phyloP scores from a whole-genome alignment of 30 jellyfish, hydroid and myxozoan genomes.

The Aurelia aurita region DNA sequence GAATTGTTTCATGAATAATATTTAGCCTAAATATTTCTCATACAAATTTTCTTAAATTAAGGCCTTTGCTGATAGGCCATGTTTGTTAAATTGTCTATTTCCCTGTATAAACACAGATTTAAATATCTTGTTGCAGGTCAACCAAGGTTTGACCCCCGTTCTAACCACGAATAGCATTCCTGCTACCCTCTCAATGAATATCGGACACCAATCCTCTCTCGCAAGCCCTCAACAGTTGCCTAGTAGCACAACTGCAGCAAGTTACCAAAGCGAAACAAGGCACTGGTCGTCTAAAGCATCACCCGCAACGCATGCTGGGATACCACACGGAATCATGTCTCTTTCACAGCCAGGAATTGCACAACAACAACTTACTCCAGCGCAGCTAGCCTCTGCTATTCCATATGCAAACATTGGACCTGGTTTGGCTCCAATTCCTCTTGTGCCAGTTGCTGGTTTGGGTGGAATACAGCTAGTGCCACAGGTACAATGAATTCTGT shows the following conservation, averaged over 20 bases:
- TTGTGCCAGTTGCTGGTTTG: constrained; percentile 65
- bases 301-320: background rate
- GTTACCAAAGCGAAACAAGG: constrained; percentile 25
- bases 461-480: constrained; percentile 74
- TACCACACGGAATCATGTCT: constrained; percentile 6
- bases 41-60: no score
- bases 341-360: background rate
- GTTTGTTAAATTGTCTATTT: no score
- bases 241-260: constrained; percentile 49
- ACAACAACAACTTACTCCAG: constrained; percentile 30
- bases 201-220: no score
- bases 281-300: background rate
- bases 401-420: constrained; percentile 58
- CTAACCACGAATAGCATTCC: constrained; percentile 48
- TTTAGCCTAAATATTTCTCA: no score
- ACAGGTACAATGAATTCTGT: constrained; percentile 19
- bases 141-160: constrained; percentile 35
- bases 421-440: constrained; percentile 62
- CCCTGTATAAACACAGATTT: no score
- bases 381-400: constrained; percentile 51
- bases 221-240: constrained; percentile 49
- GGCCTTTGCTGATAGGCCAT: no score
- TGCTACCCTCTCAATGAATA: no score
- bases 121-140: constrained; percentile 5
- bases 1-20: no score